These are phyloP conservation scores for Macrophya alboannulata DNA, from an alignment of 2,888 invertebrate genomes.

Conservation along the genomic window DNA sequence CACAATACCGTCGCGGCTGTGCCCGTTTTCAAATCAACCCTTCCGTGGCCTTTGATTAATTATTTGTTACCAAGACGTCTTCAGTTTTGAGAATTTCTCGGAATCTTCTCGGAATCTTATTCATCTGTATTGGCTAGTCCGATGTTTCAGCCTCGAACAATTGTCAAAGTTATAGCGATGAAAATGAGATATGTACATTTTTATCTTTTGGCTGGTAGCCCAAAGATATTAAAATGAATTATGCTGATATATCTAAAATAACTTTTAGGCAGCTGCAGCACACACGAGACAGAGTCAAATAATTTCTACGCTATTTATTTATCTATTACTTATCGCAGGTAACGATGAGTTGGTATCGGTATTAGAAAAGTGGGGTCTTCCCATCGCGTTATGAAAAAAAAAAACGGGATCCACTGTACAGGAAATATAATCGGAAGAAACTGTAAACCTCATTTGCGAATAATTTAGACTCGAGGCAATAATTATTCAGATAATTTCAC, in stretches of 20 bases:
- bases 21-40: not conserved
- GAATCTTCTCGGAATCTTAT: not conserved
- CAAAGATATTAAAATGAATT: not conserved
- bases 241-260: not conserved
- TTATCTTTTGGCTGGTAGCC: not conserved
- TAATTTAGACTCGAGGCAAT: constrained; percentile 8
- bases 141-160: not conserved
- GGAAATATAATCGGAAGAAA: not conserved
- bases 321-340: not conserved
- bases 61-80: not conserved
- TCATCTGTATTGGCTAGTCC: not conserved
- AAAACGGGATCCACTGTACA: not conserved
- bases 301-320: not conserved
- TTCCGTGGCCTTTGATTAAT: not conserved
- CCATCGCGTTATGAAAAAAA: not conserved
- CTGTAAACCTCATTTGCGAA: constrained; percentile 47
- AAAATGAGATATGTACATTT: not conserved
- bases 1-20: not conserved
- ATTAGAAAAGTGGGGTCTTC: not conserved
- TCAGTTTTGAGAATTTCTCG: too few relatives aligned
- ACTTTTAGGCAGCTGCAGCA: constrained; percentile 7
- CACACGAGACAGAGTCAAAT: not conserved
- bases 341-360: not conserved
- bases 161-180: not conserved
- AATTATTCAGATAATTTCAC: constrained; percentile 42